Evolutionary conservation across 2,888 invertebrate species (phyloP).

Genomic region (Euphydryas editha): DNA sequence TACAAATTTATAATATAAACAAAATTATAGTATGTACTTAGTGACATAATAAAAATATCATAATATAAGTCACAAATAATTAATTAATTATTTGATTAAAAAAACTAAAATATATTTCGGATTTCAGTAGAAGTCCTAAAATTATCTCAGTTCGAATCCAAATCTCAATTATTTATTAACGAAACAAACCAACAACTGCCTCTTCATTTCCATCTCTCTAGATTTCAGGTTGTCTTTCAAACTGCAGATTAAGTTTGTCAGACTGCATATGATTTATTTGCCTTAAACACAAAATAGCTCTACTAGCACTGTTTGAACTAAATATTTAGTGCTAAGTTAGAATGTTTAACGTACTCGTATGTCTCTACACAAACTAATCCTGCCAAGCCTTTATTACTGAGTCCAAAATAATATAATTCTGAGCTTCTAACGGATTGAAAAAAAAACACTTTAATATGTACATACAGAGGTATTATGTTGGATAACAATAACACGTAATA

Average conservation of each 20-base stretch:
- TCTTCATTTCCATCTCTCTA: conserved; percentile 6
- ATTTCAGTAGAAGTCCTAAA: not conserved
- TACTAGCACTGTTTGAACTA: conserved; percentile 8
- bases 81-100: too few relatives aligned
- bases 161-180: not conserved
- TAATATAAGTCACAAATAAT: too few relatives aligned
- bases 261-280: conserved; percentile 25
- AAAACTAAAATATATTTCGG: not conserved
- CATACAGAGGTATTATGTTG: too few relatives aligned
- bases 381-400: not conserved
- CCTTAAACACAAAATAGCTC: conserved; percentile 14
- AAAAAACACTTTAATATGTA: too few relatives aligned
- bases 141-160: not conserved
- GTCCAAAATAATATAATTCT: not conserved
- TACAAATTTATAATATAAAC: not conserved
- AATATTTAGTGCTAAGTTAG: conserved; percentile 24
- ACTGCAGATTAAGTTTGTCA: conserved; percentile 25
- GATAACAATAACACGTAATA: too few relatives aligned
- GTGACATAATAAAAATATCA: too few relatives aligned
- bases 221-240: conserved; percentile 24
- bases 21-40: not conserved
- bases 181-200: conserved; percentile 6
- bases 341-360: not conserved
- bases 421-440: too few relatives aligned
- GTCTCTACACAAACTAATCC: not conserved